phyloP scores from a whole-genome alignment of 2,888 invertebrate genomes.

The Auanema freiburgensis region DNA sequence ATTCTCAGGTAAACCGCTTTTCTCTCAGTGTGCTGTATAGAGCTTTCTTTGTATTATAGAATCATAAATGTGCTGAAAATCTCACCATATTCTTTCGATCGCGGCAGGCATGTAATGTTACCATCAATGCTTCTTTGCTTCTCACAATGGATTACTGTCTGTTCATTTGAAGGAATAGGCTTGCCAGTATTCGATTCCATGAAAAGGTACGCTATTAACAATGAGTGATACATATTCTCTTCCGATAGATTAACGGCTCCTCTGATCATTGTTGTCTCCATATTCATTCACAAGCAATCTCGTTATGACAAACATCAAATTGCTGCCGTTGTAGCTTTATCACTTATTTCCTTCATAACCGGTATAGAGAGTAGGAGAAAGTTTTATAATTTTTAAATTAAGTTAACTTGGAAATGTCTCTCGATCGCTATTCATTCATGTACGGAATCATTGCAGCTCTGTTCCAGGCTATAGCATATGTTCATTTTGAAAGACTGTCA shows the following conservation, averaged over 20 bases:
- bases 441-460: constrained; percentile 51
- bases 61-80: constrained; percentile 59
- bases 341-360: constrained; percentile 16
- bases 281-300: constrained; percentile 23
- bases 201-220: constrained; percentile 66
- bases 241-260: constrained; percentile 40
- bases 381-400: constrained; percentile 1
- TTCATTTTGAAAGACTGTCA: constrained; percentile 37
- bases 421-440: constrained; percentile 56
- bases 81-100: constrained; percentile 65
- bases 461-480: constrained; percentile 40
- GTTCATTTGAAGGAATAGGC: constrained; percentile 69
- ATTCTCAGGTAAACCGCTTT: constrained; percentile 49
- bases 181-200: constrained; percentile 70
- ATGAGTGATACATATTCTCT: neutral
- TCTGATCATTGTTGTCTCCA: constrained; percentile 27
- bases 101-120: constrained; percentile 66
- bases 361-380: neutral
- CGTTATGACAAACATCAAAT: constrained; percentile 5
- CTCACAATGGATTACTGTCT: constrained; percentile 68
- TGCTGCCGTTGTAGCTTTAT: constrained; percentile 13
- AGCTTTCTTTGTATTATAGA: constrained; percentile 24
- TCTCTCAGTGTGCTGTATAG: neutral
- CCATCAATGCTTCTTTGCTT: constrained; percentile 67
- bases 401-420: constrained; percentile 53